Base-by-base conservation (phyloP, 2,888 invertebrate species). In the Prosopocoilus inquinatus region DNA sequence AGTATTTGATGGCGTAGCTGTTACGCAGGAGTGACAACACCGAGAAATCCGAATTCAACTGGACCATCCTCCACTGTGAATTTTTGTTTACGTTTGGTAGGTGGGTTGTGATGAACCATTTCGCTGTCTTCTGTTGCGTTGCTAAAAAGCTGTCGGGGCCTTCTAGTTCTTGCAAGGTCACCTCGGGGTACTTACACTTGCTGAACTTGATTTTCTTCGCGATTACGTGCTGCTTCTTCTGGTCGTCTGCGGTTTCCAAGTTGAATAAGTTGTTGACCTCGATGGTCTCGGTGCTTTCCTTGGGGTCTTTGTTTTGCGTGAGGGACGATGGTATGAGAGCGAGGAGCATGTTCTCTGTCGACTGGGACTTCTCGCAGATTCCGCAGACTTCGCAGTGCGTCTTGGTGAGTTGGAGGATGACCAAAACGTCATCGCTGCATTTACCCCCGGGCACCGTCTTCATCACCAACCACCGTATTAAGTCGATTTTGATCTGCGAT, bases 1-100 rank as follows among this genome's bases (percentile, higher is more conserved):
- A 80, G 53, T 79, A 80, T 70, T 80, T 82, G 1, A 84, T 82
- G 52, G 81, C 80, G 66, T 81, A 82, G 1, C 81, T 78, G 65
- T 75, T 79, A 41, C 74, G 76, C 54, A 72, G 74, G 65, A 84
- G 81, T 50, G 78, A 74, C 46, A 85, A 75, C 67, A 81, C 81
- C 12, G 69, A 72, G 67, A 84, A 83, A 69, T 81, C 81, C 53
- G 81, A 76, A 72, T 81, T 81, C 38, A 84, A 61, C 41, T 74
- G 80, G 73, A 84, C 78, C 56, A 83, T 74, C 63, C 82, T 81
- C 84, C 84, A 85, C 38, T 49, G 47, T 3, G 48, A 50, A 47
- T 33, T 38, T 7, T 38, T 39, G 11, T 47, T 44, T 13, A 60
- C 53, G 7, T 47, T 34, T 2, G 62, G 62, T 15, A 62, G 47